Percentiles rank a stretch among this genome's conserved stretches.
These are phyloP conservation scores for Leguminivora glycinivorella DNA, from an alignment of 1,140 invertebrate species.

Conservation along the genomic window DNA sequence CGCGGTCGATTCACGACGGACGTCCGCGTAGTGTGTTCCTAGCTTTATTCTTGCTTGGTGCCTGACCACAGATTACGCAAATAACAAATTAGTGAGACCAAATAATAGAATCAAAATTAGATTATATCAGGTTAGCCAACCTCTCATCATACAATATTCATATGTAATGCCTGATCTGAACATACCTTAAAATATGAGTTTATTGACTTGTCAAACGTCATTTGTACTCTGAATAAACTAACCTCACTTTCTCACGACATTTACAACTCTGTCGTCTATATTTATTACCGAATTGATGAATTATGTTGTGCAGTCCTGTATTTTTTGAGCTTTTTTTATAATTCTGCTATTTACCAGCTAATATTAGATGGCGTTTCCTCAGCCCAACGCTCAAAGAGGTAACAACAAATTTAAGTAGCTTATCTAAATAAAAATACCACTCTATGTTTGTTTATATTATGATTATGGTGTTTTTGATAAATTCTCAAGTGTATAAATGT, in stretches of 20 bases:
- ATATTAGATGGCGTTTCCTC: conserved; percentile 85
- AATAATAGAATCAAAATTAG: neutral
- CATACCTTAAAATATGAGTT: no score
- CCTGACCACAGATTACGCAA: neutral
- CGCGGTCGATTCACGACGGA: no score
- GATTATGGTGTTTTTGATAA: neutral
- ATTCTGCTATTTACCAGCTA: conserved; percentile 1
- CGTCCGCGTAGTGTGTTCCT: no score
- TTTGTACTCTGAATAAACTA: neutral
- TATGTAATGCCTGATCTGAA: neutral
- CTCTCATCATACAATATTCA: neutral
- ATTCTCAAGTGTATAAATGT: conserved; percentile 27
- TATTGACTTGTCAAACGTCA: conserved; percentile 31
- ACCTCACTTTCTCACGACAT: neutral
- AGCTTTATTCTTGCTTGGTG: neutral
- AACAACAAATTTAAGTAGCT: conserved; percentile 35
- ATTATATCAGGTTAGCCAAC: neutral
- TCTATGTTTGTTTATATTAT: conserved; percentile 28
- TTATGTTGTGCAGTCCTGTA: neutral
- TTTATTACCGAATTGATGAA: neutral
- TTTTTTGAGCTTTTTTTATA: conserved; percentile 6
- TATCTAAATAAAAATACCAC: conserved; percentile 28
- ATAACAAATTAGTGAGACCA: neutral
- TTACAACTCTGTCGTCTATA: neutral
- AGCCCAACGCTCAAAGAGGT: conserved; percentile 85